Conservation (phyloP, 2,888 invertebrate species). For the Allacma fusca region DNA sequence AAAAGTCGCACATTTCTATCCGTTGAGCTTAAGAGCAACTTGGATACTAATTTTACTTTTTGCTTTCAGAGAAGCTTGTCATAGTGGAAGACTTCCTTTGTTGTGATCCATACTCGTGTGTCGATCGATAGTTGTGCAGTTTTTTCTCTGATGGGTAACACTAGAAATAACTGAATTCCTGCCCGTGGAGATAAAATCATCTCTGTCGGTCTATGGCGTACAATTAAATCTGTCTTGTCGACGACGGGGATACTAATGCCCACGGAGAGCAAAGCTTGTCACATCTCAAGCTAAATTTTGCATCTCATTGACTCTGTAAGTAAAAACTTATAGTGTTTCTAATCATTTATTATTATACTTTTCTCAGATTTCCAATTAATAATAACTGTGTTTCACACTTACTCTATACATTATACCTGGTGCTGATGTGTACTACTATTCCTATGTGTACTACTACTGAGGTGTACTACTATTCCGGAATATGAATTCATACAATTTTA, state of each 20-base stretch:
- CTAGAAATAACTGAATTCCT: not conserved
- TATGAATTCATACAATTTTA: too few relatives aligned
- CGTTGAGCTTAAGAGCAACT: not conserved
- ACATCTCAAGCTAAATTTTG: slow-evolving; percentile 10
- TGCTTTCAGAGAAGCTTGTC: not conserved
- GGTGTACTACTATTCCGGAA: too few relatives aligned
- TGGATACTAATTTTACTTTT: not conserved
- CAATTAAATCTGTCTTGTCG: not conserved
- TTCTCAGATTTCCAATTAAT: too few relatives aligned
- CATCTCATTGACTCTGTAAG: slow-evolving; percentile 3
- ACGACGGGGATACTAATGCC: slow-evolving; percentile 10
- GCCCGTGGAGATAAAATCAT: not conserved
- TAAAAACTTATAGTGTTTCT: not conserved
- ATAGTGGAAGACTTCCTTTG: not conserved
- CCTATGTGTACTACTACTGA: too few relatives aligned
- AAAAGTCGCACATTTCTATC: not conserved
- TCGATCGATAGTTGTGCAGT: not conserved
- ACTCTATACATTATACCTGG: too few relatives aligned
- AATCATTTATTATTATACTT: too few relatives aligned
- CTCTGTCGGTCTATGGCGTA: not conserved
- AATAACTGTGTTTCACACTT: too few relatives aligned
- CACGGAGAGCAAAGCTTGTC: slow-evolving; percentile 4
- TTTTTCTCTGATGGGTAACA: not conserved
- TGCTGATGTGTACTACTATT: too few relatives aligned
- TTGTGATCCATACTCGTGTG: not conserved